Evolutionary conservation across 2,113 vertebrate genomes (phyloP).

Genomic region (Aptenodytes forsteri): DNA sequence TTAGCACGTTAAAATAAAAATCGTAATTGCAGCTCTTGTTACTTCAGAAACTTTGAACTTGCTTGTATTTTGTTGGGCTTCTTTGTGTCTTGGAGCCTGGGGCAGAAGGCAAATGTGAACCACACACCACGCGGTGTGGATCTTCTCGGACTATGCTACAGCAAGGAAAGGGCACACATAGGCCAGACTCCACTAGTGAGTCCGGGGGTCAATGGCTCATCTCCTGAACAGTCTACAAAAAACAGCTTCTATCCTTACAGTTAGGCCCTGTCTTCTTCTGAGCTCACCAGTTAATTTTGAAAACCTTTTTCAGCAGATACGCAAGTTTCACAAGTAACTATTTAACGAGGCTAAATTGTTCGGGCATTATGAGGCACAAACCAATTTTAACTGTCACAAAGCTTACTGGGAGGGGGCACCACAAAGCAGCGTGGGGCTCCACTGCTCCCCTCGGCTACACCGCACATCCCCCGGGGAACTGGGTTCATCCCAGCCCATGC

Average conservation of each 20-base stretch:
- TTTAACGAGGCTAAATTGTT: fast-evolving
- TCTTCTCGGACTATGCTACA: neutral
- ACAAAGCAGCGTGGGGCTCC: neutral
- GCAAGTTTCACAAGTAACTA: neutral
- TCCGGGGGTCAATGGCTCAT: neutral
- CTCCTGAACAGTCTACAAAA: neutral
- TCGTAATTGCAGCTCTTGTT: neutral
- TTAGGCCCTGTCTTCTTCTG: neutral
- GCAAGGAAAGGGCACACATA: neutral
- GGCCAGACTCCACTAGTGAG: fast-evolving
- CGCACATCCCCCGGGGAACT: fast-evolving
- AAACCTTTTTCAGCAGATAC: neutral
- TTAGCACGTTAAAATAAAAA: neutral
- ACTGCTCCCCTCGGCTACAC: neutral
- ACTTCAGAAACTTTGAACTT: neutral
- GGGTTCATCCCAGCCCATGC: neutral
- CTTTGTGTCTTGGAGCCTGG: neutral
- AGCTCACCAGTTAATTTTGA: neutral
- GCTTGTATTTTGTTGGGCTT: neutral
- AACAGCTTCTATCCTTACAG: neutral
- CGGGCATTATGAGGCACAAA: neutral
- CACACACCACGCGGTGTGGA: neutral
- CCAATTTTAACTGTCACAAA: neutral
- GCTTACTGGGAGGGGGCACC: neutral
- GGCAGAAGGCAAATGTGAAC: neutral